Evolutionary conservation across 2,113 vertebrate species (phyloP), one percentile per base, ranked within the genome.

Genomic region (Alexandromys fortis): DNA sequence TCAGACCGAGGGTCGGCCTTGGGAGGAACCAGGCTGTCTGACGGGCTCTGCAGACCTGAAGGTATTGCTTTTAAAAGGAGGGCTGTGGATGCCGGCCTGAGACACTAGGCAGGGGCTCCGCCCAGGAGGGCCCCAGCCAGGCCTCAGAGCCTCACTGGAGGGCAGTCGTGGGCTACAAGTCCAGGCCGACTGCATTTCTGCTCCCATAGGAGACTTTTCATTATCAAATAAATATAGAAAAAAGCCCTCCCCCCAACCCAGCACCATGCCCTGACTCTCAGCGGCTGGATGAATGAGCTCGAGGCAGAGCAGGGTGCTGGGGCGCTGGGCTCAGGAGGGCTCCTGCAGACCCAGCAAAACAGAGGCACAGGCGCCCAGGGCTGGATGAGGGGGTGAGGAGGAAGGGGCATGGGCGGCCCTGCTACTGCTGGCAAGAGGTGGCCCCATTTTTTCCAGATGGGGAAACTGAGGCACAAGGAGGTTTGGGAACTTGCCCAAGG

Each of bases 1-100:
- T 55, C 96, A 96, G 95, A 85, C 83, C 30, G 45, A 7, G 17
- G 45, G 67, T 33, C 68, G 89, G 24, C 70, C n/a, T 92, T 2
- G 52, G 35, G n/a, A 95, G 85, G 96, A 98, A 63, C 94, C 42
- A 16, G 75, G 78, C 98, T 89, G 81, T 94, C 93, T n/a, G 96
- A 97, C 0, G 79, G 96, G 89, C 95, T 94, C 78, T 45, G 92
- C 95, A 87, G 97, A 85, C 45, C 97, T 70, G 22, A 86, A 86
- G 96, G 79, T 98, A 99, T 98, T 98, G 98, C 98, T 98, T 98
- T 97, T 94, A 96, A 91, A 61, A 96, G 96, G 97, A 96, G 96
- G 96, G 28, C 81, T 3, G 0, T 45, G 90, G 90, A n/a, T 47
- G 88, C 47, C 12, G 96, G 94, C 94, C 94, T 5, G 9, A 24